phyloP scores from a whole-genome alignment of 2,113 vertebrate genomes.

The Cichladusa arquata region DNA sequence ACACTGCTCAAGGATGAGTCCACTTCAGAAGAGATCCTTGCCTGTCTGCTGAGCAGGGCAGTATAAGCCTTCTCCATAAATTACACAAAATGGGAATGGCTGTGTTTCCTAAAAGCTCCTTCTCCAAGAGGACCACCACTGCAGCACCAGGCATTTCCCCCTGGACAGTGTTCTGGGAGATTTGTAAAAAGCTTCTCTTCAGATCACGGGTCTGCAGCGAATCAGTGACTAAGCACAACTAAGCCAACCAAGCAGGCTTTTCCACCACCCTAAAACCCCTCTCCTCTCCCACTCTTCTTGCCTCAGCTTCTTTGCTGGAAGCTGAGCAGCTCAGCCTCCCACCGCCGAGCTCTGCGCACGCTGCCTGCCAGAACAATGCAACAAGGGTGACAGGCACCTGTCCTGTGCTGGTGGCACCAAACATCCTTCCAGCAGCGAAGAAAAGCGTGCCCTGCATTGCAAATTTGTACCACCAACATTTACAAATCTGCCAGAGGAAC shows the following conservation, averaged over 20 bases:
- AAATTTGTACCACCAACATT: background rate
- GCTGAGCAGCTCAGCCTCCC: background rate
- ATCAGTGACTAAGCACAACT: background rate
- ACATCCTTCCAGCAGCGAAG: background rate
- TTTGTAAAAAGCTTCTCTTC: background rate
- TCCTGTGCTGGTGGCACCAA: background rate
- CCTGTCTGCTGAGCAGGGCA: background rate
- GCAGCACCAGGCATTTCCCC: background rate
- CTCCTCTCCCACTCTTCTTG: background rate
- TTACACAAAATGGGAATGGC: background rate
- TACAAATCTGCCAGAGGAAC: slow-evolving; percentile 23
- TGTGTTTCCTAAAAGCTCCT: background rate
- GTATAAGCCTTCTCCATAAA: background rate
- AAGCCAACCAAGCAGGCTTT: background rate
- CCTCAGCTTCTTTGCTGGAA: background rate
- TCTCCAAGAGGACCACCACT: background rate
- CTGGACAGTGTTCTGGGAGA: background rate
- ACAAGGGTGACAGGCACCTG: background rate
- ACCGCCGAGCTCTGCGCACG: background rate
- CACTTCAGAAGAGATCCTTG: background rate
- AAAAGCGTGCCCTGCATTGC: background rate
- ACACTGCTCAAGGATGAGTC: background rate
- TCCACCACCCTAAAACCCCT: background rate
- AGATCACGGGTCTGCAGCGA: background rate
- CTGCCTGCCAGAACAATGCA: background rate